A percentile compares a stretch with the other conserved stretches of the same genome.
phyloP scores from a whole-genome alignment of 2,888 invertebrate genomes.

The Alitta virens region DNA sequence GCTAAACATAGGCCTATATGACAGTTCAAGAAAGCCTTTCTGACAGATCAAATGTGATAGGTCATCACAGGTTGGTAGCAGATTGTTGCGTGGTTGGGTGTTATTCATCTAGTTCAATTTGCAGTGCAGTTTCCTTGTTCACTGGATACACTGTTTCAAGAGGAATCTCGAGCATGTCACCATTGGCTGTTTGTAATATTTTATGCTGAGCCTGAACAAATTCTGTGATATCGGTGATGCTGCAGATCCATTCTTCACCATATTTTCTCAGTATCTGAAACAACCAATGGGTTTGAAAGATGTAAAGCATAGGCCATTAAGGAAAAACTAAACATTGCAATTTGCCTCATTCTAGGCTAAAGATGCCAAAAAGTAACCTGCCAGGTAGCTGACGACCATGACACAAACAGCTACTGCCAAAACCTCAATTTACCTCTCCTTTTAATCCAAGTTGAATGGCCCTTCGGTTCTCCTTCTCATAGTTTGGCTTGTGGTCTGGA shows the following conservation, averaged over 20 bases:
- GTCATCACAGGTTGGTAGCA: no score
- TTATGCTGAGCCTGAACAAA: slow-evolving; percentile 35
- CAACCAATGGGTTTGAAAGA: neutral
- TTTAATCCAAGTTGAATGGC: slow-evolving; percentile 45
- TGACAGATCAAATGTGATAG: no score
- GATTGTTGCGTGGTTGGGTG: no score
- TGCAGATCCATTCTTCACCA: slow-evolving; percentile 31
- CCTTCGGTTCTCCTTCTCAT: slow-evolving; percentile 29
- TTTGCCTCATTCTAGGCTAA: neutral
- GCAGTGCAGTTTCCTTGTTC: no score
- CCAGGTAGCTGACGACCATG: neutral
- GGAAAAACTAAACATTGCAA: neutral
- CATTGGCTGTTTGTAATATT: no score
- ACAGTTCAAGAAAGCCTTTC: no score
- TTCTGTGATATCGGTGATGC: slow-evolving; percentile 37
- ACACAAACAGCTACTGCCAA: neutral
- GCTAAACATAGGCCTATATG: no score
- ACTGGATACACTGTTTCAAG: no score
- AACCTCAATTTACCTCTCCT: slow-evolving; percentile 29
- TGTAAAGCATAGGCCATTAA: neutral
- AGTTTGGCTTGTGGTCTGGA: slow-evolving; percentile 40
- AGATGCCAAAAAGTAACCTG: neutral
- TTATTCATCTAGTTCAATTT: no score
- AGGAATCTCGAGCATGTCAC: no score
- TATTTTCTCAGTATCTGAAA: slow-evolving; percentile 33